Evolutionary conservation across 2,888 invertebrate species (phyloP), one percentile per base, ranked within the genome.

Genomic region (Cordilura impudica): DNA sequence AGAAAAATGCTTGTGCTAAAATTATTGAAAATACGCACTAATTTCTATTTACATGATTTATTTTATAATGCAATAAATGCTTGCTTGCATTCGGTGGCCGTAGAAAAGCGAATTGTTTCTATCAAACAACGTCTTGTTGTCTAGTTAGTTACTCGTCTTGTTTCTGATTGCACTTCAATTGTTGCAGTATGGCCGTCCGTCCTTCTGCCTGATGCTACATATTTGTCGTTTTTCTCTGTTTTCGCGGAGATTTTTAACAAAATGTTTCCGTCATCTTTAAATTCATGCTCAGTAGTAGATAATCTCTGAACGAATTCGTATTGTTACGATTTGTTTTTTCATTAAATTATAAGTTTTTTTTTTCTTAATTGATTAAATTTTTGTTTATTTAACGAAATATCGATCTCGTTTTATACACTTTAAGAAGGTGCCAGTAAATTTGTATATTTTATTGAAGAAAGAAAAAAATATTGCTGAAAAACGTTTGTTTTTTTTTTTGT

Each of bases 251-350:
- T 71, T 74, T 56, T 71, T 45, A 65, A 78, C 72, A 67, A 72
- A 71, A 67, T 72, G 65, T 81, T 74, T 78, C 75, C 78, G 78
- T 67, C 78, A 61, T 72, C 72, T 76, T 81, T 76, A 65, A 67
- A 67, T 78, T 66, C 70, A 70, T 56, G 35, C 65, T 78, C 75
- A 78, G 74, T 78, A 71, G 67, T 63, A 47, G 65, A 75, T 69
- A 79, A 79, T 71, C 79, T 67, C 66, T 79, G 63, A 56, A 75
- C 75, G 79, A 72, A 79, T 75, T 67, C 73, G 49, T 73, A 70
- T 60, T 78, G 74, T 69, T 72, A 61, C 47, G 69, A 51, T 69
- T 53, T 60, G 14, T 47, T 71, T 81, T 53, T 58, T 54, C 47
- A 23, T 56, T 18, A 45, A 51, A 45, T 23, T 19, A 23, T 12